Conservation (phyloP, 1,140 invertebrate species). For the Drosophila funebris region DNA sequence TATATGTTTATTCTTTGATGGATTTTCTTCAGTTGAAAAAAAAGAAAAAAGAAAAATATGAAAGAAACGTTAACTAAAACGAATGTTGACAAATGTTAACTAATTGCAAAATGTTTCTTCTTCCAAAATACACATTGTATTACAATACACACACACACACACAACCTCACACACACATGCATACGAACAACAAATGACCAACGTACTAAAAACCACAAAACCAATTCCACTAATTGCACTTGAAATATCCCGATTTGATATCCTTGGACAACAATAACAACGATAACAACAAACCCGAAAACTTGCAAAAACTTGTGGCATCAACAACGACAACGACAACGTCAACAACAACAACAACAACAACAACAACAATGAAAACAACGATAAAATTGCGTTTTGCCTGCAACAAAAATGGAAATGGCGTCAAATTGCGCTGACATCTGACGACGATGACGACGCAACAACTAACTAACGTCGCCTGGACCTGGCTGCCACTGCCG, state of each 20-base stretch:
- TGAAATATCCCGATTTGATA: constrained; percentile 77
- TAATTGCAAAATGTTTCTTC: constrained; percentile 74
- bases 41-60: background rate
- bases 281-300: constrained; percentile 45
- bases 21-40: constrained; percentile 37
- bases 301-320: constrained; percentile 70
- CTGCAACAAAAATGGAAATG: constrained; percentile 70
- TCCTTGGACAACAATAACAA: constrained; percentile 48
- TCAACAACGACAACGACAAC: constrained; percentile 42
- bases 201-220: constrained; percentile 54
- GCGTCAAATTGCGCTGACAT: constrained; percentile 83
- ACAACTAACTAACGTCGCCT: constrained; percentile 39
- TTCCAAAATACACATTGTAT: too few species aligned
- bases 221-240: constrained; percentile 81
- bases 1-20: constrained; percentile 38
- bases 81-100: constrained; percentile 62
- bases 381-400: constrained; percentile 23
- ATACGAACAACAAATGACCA: constrained; percentile 53
- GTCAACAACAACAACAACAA: too few species aligned
- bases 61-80: too few species aligned
- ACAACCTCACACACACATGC: constrained; percentile 14
- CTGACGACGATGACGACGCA: constrained; percentile 57
- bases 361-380: too few species aligned
- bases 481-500: background rate
- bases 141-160: constrained; percentile 31